Evolutionary conservation across 2,888 invertebrate species (phyloP), one percentile per base, ranked within the genome.

Genomic region (Monoplex corrugatus): DNA sequence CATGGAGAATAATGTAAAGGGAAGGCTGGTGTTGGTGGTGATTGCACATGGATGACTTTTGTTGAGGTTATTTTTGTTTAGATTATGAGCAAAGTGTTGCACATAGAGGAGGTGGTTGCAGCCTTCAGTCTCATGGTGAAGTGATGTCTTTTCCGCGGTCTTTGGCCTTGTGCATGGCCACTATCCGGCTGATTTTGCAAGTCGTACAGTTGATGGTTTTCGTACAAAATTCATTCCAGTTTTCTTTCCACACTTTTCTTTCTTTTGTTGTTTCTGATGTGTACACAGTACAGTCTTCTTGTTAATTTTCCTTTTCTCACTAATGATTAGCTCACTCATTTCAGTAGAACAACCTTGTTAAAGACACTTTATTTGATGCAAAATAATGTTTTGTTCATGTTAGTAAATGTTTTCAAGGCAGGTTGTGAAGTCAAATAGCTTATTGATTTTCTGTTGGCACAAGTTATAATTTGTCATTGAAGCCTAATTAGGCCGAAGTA

Each of bases 141-240:
- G 75, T 35, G 75, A 75, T 75, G 75, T 75, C 75, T 75, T 16
- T 68, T 28, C 75, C 23, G 75, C 19, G 75, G 75, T 75, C 38
- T 75, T 10, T 38, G 75, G 75, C 75, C 75, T 35, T 75, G 75
- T 38, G 75, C 75, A 38, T 28, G 38, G 38, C 1, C 75, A n/a
- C 35, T 19, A 38, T 10, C 75, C 38, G 38, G 75, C 75, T 2
- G 35, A 38, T 35, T 38, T 38, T 38, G 43, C 28, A 43, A 80
- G 40, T 43, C 43, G 78, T 43, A 80, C 5, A 23, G 23, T 32
- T 40, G 40, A 32, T 16, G 78, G 23, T 40, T 43, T 80, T 40
- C n/a, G n/a, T n/a, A n/a, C n/a, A n/a, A n/a, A n/a, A n/a, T n/a
- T n/a, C n/a, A n/a, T n/a, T n/a, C n/a, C n/a, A n/a, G n/a, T n/a